Evolutionary conservation across 2,888 invertebrate genomes (phyloP).

Genomic region (Yponomeuta cagnagella): DNA sequence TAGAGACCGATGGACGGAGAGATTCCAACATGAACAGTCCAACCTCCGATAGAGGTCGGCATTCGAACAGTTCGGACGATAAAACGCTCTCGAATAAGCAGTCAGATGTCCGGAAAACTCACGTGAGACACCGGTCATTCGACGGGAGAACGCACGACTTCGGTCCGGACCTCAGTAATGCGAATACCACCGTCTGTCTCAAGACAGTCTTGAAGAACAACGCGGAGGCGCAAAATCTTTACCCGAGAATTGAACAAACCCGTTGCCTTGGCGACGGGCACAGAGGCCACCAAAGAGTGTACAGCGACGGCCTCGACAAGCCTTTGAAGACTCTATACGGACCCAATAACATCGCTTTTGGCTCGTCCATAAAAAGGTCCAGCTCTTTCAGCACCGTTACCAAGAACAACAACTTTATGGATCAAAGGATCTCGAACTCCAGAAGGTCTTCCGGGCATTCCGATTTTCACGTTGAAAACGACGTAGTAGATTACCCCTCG

Average conservation of each 20-base stretch:
- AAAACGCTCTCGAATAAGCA: slow-evolving; percentile 59
- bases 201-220: slow-evolving; percentile 65
- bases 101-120: slow-evolving; percentile 69
- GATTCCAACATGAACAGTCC: slow-evolving; percentile 68
- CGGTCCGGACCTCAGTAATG: slow-evolving; percentile 54
- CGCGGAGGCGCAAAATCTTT: slow-evolving; percentile 46
- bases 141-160: slow-evolving; percentile 61
- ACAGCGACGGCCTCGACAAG: slow-evolving; percentile 44
- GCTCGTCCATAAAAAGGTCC: slow-evolving; percentile 77
- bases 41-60: slow-evolving; percentile 46
- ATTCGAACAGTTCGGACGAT: slow-evolving; percentile 66
- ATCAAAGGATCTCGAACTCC: slow-evolving; percentile 36
- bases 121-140: slow-evolving; percentile 71
- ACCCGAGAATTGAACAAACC: slow-evolving; percentile 60
- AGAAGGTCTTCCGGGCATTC: slow-evolving; percentile 55
- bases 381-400: slow-evolving; percentile 79
- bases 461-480: slow-evolving; percentile 33
- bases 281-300: slow-evolving; percentile 38
- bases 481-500: slow-evolving; percentile 42
- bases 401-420: slow-evolving; percentile 60
- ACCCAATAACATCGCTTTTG: slow-evolving; percentile 41
- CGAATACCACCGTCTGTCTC: slow-evolving; percentile 50
- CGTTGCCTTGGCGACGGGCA: slow-evolving; percentile 60
- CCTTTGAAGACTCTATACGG: slow-evolving; percentile 26
- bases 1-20: slow-evolving; percentile 49